Percentiles rank a stretch among this genome's conserved stretches.
Conservation (phyloP, 1,140 invertebrate species). For the Drosophila melanica region DNA sequence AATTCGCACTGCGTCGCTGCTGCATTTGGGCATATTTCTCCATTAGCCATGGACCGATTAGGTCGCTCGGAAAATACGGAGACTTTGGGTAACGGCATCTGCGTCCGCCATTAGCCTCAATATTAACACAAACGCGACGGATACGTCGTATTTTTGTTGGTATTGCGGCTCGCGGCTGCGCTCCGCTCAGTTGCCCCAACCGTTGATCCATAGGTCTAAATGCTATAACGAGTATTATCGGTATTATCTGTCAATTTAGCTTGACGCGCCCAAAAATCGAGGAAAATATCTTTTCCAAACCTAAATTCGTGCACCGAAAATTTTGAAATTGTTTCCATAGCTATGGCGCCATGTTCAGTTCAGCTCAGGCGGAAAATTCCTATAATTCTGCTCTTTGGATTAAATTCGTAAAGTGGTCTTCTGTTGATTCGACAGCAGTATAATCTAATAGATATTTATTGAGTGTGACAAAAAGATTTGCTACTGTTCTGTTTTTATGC, state of each 20-base stretch:
- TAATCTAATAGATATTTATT: no score
- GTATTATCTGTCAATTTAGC: conserved; percentile 4
- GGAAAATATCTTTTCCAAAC: neutral
- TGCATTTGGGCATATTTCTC: conserved; percentile 6
- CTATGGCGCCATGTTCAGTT: neutral
- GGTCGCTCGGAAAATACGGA: neutral
- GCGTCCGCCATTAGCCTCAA: conserved; percentile 42
- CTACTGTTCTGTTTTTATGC: no score
- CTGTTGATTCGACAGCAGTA: no score
- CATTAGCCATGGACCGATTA: neutral
- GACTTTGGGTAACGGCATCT: neutral
- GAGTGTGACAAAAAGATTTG: no score
- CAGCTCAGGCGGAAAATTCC: no score
- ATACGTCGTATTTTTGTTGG: conserved; percentile 39
- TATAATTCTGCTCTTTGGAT: no score
- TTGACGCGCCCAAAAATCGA: neutral
- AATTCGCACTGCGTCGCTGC: neutral
- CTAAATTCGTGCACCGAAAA: conserved; percentile 7
- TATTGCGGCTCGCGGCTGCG: neutral
- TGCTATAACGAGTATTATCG: neutral
- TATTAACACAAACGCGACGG: conserved; percentile 50
- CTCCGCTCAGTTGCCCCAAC: neutral
- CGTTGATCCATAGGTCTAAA: conserved; percentile 9
- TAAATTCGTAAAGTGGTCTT: no score
- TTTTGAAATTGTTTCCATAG: conserved; percentile 31